Percentiles rank a stretch among this genome's conserved stretches.
Evolutionary conservation across 2,113 vertebrate species (phyloP).

Genomic region (Tyto alba): DNA sequence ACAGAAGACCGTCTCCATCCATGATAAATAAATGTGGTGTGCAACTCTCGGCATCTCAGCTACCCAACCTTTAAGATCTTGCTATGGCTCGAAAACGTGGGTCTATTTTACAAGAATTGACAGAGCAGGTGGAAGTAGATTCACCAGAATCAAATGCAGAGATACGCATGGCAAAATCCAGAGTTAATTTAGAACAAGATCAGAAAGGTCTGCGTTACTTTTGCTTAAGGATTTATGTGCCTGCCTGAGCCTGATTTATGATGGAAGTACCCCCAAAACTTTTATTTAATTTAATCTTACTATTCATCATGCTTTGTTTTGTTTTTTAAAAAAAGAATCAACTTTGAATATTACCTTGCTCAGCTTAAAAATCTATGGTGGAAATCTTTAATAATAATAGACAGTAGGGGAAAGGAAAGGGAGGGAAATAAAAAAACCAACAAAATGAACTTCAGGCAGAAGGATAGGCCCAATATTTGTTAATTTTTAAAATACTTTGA

Average conservation of each 20-base stretch:
- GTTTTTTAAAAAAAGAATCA: neutral
- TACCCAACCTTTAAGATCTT: neutral
- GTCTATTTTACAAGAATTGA: neutral
- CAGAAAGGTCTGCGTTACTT: neutral
- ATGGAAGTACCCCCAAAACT: neutral
- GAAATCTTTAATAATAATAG: neutral
- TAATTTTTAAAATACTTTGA: neutral
- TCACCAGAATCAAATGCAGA: neutral
- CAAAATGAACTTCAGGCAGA: neutral
- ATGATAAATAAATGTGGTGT: neutral
- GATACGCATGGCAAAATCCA: neutral
- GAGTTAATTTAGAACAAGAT: neutral
- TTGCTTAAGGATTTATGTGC: neutral
- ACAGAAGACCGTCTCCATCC: neutral
- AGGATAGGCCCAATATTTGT: neutral
- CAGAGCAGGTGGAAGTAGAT: neutral
- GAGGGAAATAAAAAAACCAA: neutral
- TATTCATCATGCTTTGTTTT: neutral
- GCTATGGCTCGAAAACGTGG: neutral
- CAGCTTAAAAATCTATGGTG: neutral
- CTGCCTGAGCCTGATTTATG: neutral
- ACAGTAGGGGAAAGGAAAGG: neutral
- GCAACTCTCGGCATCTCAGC: neutral
- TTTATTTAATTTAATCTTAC: neutral
- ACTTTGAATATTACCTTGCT: neutral